phyloP scores from a whole-genome alignment of 2,888 invertebrate genomes.

The Lasioglossum lativentre region DNA sequence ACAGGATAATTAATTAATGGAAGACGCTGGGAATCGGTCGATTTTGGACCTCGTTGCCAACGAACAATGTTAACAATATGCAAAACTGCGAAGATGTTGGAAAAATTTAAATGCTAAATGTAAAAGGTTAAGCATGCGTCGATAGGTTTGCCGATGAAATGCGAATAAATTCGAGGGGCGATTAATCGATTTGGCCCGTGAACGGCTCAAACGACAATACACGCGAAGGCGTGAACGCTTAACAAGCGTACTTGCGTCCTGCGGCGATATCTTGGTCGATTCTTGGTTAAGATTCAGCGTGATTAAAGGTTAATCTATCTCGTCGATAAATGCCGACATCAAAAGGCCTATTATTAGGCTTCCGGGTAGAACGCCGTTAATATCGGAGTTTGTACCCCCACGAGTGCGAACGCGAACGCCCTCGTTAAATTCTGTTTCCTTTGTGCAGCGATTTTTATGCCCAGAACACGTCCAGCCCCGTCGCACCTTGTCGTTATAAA shows the following conservation, averaged over 20 bases:
- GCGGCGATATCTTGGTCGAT: not conserved
- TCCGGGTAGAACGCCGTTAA: not conserved
- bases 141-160: not conserved
- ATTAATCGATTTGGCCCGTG: not conserved
- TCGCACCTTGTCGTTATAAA: not conserved
- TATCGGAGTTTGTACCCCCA: not conserved
- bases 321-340: not conserved
- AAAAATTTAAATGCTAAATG: not conserved
- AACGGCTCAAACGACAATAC: not conserved
- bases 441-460: constrained; percentile 1
- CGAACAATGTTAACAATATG: not conserved
- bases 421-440: not conserved
- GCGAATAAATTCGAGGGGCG: not conserved
- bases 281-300: not conserved
- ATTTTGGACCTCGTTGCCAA: not conserved
- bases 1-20: not conserved
- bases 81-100: not conserved
- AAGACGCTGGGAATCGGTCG: not conserved
- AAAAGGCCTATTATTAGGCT: not conserved
- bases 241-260: not conserved
- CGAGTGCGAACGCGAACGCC: not conserved
- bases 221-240: not conserved
- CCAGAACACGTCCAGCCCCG: not conserved
- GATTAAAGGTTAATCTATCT: not conserved
- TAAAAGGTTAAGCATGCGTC: not conserved